Conservation (phyloP, 2,888 invertebrate genomes). For the Coenonympha arcania region DNA sequence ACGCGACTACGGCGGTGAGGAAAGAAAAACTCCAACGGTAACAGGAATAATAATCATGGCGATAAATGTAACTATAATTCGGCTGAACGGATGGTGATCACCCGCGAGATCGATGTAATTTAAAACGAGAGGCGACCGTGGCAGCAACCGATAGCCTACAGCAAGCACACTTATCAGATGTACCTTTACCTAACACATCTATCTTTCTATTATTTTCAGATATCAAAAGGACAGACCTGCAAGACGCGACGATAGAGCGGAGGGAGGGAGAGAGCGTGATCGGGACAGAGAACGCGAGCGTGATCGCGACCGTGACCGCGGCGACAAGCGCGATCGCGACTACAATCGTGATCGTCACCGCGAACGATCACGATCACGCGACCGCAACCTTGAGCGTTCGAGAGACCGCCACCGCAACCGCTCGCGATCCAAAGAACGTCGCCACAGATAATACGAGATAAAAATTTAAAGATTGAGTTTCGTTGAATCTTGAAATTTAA, state of each 20-base stretch:
- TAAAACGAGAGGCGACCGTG: no score
- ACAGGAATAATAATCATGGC: no score
- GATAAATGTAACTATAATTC: no score
- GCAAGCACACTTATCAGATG: no score
- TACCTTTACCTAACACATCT: no score
- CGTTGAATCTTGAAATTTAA: background rate
- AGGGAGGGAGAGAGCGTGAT: slow-evolving; percentile 45
- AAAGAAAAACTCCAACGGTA: no score
- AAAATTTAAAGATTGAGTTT: slow-evolving; percentile 16
- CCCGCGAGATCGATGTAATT: no score
- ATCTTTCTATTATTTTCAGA: slow-evolving; percentile 45
- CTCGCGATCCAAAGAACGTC: slow-evolving; percentile 59
- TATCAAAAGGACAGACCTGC: slow-evolving; percentile 57
- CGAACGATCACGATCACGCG: slow-evolving; percentile 34
- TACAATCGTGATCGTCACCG: slow-evolving; percentile 45
- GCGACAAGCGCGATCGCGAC: slow-evolving; percentile 39
- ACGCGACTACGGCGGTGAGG: no score
- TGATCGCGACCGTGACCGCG: slow-evolving; percentile 40
- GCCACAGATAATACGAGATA: slow-evolving; percentile 56
- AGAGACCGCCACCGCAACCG: slow-evolving; percentile 42
- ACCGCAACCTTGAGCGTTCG: slow-evolving; percentile 36
- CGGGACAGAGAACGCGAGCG: slow-evolving; percentile 46
- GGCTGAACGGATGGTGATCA: no score
- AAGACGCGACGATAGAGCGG: slow-evolving; percentile 56
- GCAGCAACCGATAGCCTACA: no score